A percentile compares a stretch with the other conserved stretches of the same genome.
Conservation (phyloP, 2,888 invertebrate species). For the Tuberolachnus salignus region DNA sequence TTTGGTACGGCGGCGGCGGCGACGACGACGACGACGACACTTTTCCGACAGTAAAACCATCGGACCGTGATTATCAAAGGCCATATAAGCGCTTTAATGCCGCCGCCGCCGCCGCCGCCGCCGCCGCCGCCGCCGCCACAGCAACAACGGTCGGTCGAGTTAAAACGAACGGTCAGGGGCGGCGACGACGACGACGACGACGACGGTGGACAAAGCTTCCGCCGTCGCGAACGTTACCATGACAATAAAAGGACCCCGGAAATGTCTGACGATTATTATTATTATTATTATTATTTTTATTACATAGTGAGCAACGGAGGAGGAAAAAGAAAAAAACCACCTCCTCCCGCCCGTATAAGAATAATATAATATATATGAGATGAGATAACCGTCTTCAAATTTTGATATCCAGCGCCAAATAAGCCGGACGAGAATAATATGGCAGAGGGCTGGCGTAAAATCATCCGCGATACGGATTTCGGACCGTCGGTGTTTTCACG, state of each 20-base stretch:
- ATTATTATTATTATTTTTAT: slow-evolving; percentile 11
- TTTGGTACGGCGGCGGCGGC: neutral
- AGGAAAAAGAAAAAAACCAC: neutral
- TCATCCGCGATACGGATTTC: too few species aligned
- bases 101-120: too few species aligned
- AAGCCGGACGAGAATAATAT: too few species aligned
- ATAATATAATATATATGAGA: neutral
- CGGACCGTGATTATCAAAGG: slow-evolving; percentile 52
- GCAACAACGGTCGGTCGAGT: neutral
- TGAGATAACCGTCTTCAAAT: neutral
- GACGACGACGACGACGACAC: slow-evolving; percentile 38
- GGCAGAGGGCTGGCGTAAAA: too few species aligned
- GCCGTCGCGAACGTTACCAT: slow-evolving; percentile 41
- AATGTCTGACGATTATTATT: slow-evolving; percentile 53
- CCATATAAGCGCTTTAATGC: slow-evolving; percentile 49
- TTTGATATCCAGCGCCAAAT: too few species aligned
- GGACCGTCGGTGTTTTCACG: too few species aligned
- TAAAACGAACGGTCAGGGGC: slow-evolving; percentile 41
- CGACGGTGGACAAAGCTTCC: slow-evolving; percentile 20
- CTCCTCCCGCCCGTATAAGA: neutral
- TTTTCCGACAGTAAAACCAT: slow-evolving; percentile 53
- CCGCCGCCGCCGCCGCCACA: too few species aligned
- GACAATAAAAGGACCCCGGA: slow-evolving; percentile 44
- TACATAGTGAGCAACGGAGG: neutral
- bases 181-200: neutral